These are phyloP conservation scores for Dicycla oo DNA, from an alignment of 2,888 invertebrate species.

Conservation along the genomic window DNA sequence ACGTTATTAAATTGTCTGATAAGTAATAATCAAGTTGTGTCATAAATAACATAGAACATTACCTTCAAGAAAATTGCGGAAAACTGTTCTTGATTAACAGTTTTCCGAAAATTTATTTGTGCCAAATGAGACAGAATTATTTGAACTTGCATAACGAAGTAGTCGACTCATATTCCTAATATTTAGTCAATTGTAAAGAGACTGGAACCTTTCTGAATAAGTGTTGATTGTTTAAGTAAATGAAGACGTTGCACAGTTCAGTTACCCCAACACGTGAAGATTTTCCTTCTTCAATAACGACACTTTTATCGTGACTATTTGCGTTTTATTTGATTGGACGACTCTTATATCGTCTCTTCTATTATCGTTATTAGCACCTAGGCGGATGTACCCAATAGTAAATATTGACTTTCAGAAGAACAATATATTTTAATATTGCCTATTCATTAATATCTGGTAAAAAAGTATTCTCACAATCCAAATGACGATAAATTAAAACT, in stretches of 20 bases:
- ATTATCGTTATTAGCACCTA: slow-evolving; percentile 10
- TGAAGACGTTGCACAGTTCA: slow-evolving; percentile 48
- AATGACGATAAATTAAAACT: not conserved
- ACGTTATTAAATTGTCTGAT: slow-evolving; percentile 14
- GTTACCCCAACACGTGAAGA: slow-evolving; percentile 31
- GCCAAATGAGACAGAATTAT: not conserved
- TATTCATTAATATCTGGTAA: slow-evolving; percentile 5
- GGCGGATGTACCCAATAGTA: slow-evolving; percentile 18
- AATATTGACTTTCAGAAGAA: not conserved
- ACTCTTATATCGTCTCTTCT: no score
- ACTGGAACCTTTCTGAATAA: slow-evolving; percentile 24
- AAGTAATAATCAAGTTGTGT: slow-evolving; percentile 16
- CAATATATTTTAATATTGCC: not conserved
- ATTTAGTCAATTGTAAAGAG: slow-evolving; percentile 31
- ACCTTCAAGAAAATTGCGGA: not conserved
- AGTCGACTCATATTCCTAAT: slow-evolving; percentile 41
- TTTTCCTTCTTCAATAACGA: slow-evolving; percentile 34
- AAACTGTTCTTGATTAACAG: not conserved
- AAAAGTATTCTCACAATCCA: slow-evolving; percentile 7
- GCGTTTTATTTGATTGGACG: slow-evolving; percentile 28
- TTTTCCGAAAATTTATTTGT: slow-evolving; percentile 1
- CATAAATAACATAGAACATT: slow-evolving; percentile 20
- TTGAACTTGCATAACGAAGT: slow-evolving; percentile 5
- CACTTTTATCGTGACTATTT: slow-evolving; percentile 44
- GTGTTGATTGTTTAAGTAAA: slow-evolving; percentile 44